Conservation (phyloP, 1,140 invertebrate genomes). For the Anastatus disparis region DNA sequence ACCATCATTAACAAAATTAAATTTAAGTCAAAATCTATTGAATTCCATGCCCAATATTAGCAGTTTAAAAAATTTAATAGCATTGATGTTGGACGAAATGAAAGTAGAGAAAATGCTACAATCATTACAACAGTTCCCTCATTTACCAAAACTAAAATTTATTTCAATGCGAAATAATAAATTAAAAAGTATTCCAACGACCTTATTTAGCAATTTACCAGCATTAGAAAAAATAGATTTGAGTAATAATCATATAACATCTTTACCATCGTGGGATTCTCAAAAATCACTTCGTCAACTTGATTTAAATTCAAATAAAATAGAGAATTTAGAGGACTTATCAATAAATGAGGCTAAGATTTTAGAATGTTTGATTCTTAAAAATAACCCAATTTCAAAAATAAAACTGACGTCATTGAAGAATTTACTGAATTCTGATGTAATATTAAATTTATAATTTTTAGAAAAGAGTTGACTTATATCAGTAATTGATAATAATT, state of each 20-base stretch:
- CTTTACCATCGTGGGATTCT: constrained; percentile 9
- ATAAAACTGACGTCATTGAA: constrained; percentile 22
- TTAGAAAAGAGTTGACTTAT: too few species aligned
- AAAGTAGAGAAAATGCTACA: not conserved
- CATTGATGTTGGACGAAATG: constrained; percentile 21
- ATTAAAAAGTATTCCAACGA: constrained; percentile 3
- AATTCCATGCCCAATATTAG: constrained; percentile 11
- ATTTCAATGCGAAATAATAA: constrained; percentile 10
- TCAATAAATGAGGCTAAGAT: not conserved
- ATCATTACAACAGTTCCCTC: not conserved
- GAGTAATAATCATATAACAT: constrained; percentile 17
- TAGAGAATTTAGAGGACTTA: constrained; percentile 16
- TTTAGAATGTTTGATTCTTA: constrained; percentile 29
- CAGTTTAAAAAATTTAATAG: constrained; percentile 22
- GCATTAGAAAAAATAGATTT: constrained; percentile 28
- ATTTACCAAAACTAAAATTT: constrained; percentile 6
- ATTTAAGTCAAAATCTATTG: constrained; percentile 30
- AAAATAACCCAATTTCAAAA: constrained; percentile 22
- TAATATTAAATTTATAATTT: constrained; percentile 8
- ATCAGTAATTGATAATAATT: too few species aligned
- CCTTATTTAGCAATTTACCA: constrained; percentile 25
- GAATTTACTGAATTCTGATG: not conserved
- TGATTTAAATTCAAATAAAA: constrained; percentile 26
- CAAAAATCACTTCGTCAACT: constrained; percentile 14
- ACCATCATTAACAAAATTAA: constrained; percentile 7